These are phyloP conservation scores for Spermophilus dauricus DNA, from an alignment of 2,113 vertebrate genomes.

Conservation along the genomic window DNA sequence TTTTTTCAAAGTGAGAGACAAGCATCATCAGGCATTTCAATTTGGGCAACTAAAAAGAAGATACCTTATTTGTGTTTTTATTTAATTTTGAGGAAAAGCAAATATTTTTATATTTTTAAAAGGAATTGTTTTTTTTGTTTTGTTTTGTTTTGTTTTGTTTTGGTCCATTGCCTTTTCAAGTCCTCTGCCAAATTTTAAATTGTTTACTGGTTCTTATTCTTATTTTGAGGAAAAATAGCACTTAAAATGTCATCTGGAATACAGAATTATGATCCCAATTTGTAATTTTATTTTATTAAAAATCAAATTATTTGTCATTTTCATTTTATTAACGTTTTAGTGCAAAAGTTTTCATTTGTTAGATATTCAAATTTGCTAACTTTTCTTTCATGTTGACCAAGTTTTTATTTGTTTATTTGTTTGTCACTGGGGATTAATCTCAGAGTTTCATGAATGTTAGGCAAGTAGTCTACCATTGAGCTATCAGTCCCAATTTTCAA, in stretches of 20 bases:
- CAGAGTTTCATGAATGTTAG: no score
- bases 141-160: no score
- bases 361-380: not conserved
- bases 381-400: not conserved
- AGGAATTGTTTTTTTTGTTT: not conserved
- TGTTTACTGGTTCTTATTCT: not conserved
- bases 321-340: not conserved
- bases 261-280: not conserved
- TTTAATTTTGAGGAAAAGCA: not conserved
- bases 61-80: not conserved
- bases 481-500: not conserved
- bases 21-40: not conserved
- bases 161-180: not conserved
- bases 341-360: not conserved
- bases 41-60: not conserved
- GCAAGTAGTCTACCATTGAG: no score
- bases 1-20: not conserved
- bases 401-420: not conserved
- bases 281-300: not conserved
- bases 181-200: not conserved
- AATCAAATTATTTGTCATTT: no score
- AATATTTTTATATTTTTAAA: not conserved
- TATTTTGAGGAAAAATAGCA: not conserved
- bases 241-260: not conserved
- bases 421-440: no score